Evolutionary conservation across 2,113 vertebrate species (phyloP).

Genomic region (Atractosteus spatula): DNA sequence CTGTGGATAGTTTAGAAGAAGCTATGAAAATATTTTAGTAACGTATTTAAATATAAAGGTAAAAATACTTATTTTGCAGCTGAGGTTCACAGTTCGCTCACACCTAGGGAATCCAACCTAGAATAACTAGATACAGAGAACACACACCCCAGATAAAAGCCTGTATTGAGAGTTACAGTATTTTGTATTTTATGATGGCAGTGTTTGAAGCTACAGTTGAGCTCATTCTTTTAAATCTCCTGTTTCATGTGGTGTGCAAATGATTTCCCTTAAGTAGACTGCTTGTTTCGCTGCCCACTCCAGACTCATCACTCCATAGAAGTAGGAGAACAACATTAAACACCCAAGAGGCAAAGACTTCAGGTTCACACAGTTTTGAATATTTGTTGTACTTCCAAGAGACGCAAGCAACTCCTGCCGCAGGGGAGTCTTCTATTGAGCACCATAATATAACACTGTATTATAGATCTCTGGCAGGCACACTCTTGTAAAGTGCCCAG

Average conservation of each 20-base stretch:
- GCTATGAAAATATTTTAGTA: no score
- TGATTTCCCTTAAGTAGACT: conserved; percentile 19
- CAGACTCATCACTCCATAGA: conserved; percentile 23
- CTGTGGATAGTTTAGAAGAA: no score
- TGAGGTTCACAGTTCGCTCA: no score
- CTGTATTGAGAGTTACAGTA: no score
- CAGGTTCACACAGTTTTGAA: neutral
- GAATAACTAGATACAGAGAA: conserved; percentile 10
- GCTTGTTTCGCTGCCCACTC: conserved; percentile 22
- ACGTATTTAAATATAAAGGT: no score
- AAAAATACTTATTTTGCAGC: no score
- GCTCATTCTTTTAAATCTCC: neutral
- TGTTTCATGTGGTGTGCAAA: conserved; percentile 31
- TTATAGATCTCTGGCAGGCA: conserved; percentile 5
- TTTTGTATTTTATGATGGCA: neutral
- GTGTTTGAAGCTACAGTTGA: conserved; percentile 20
- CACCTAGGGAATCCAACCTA: no score
- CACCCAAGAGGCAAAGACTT: neutral
- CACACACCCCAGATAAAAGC: conserved; percentile 13
- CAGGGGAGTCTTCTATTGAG: conserved; percentile 2
- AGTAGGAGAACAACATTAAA: conserved; percentile 3
- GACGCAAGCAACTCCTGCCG: neutral
- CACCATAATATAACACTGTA: conserved; percentile 3
- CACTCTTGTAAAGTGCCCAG: neutral
- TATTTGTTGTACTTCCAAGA: neutral